Evolutionary conservation across 1,140 invertebrate species (phyloP).

Genomic region (Halotydeus destructor): DNA sequence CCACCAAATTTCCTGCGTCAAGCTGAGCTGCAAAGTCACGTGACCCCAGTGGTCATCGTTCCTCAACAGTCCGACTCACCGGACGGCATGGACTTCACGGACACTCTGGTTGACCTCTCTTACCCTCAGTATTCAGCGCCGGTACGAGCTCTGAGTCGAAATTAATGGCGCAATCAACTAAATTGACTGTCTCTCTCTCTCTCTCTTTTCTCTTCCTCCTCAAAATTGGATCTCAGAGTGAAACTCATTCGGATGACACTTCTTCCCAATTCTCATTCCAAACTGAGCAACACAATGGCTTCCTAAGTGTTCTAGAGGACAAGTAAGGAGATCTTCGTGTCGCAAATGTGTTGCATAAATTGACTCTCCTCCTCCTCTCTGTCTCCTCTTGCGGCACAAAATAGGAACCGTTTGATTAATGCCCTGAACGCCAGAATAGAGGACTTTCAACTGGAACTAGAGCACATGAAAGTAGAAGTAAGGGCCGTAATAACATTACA

Average conservation of each 20-base stretch:
- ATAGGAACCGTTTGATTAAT: constrained; percentile 58
- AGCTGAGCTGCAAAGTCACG: constrained; percentile 72
- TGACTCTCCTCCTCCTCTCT: constrained; percentile 1
- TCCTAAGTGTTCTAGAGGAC: constrained; percentile 31
- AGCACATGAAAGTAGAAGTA: constrained; percentile 29
- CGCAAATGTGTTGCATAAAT: not conserved
- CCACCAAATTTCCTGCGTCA: constrained; percentile 88
- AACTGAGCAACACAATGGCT: constrained; percentile 28
- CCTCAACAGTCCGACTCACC: constrained; percentile 46
- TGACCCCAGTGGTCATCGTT: constrained; percentile 77
- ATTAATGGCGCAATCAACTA: not conserved
- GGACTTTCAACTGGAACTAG: constrained; percentile 36
- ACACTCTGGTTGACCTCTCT: constrained; percentile 18
- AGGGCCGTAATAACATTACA: not conserved
- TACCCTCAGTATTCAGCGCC: constrained; percentile 8
- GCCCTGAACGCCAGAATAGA: constrained; percentile 52
- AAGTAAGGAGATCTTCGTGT: constrained; percentile 23
- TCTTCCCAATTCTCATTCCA: constrained; percentile 13
- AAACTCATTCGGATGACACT: constrained; percentile 8
- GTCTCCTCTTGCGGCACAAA: constrained; percentile 18
- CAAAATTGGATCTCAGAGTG: constrained; percentile 6
- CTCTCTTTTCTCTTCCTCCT: not conserved
- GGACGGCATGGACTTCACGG: constrained; percentile 22
- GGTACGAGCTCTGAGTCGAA: not conserved
- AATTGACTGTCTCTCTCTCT: constrained; percentile 7